These are phyloP conservation scores for Tupiocoris notatus DNA, from an alignment of 2,888 invertebrate genomes.

Conservation along the genomic window DNA sequence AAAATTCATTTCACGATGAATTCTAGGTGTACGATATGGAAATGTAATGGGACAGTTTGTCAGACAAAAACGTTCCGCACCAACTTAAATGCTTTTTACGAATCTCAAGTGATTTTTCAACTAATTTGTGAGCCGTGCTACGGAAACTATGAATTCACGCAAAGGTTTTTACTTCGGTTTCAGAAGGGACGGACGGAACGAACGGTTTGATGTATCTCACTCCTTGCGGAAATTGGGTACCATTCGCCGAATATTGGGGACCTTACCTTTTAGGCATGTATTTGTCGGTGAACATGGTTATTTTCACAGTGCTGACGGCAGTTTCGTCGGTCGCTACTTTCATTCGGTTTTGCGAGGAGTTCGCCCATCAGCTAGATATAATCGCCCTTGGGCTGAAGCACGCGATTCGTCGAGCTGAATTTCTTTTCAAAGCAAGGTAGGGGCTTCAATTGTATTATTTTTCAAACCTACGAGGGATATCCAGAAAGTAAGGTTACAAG, in stretches of 20 bases:
- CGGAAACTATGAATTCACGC: no score
- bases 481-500: no score
- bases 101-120: no score
- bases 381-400: slow-evolving; percentile 5
- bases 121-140: no score
- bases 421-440: background rate
- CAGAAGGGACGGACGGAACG: background rate
- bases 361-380: slow-evolving; percentile 8
- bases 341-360: slow-evolving; percentile 17
- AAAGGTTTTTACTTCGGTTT: no score
- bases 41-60: no score
- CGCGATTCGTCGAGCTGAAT: background rate
- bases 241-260: slow-evolving; percentile 7
- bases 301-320: background rate
- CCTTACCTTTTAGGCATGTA: slow-evolving; percentile 4
- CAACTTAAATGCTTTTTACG: no score
- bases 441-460: no score
- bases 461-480: no score
- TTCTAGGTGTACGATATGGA: no score
- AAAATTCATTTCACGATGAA: no score
- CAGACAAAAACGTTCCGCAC: no score
- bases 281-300: background rate
- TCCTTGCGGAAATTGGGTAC: background rate
- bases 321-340: background rate
- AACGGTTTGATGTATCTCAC: background rate